Evolutionary conservation across 2,797 vertebrate species (phyloP).

Genomic region (Antrozous pallidus): DNA sequence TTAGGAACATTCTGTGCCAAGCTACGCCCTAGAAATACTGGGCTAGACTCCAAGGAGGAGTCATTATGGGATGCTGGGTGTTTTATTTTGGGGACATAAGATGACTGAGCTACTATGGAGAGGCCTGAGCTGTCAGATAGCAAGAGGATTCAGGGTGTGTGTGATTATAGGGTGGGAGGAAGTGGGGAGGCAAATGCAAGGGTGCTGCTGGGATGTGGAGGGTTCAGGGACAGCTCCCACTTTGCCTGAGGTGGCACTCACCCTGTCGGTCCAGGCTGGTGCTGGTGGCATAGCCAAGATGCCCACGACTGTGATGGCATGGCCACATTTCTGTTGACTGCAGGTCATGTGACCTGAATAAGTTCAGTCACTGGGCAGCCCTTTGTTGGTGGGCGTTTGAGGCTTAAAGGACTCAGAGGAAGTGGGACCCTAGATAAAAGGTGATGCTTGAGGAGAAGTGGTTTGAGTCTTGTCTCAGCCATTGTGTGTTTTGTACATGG

Average conservation of each 20-base stretch:
- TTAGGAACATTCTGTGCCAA: background rate
- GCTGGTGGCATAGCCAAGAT: background rate
- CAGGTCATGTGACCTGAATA: background rate
- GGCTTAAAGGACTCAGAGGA: background rate
- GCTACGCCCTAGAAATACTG: background rate
- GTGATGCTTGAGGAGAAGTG: background rate
- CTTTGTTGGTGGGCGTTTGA: background rate
- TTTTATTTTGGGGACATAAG: background rate
- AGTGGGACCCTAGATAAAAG: background rate
- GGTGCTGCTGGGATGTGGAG: background rate
- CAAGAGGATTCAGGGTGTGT: background rate
- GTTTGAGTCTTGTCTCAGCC: too few species aligned
- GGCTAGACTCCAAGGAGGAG: background rate
- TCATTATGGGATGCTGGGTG: background rate
- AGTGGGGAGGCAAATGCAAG: background rate
- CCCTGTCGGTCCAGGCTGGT: background rate
- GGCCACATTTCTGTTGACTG: too few species aligned
- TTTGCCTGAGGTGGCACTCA: background rate
- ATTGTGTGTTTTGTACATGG: background rate
- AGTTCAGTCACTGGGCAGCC: fast-evolving
- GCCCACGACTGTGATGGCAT: background rate
- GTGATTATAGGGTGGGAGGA: background rate
- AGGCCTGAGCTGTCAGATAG: background rate
- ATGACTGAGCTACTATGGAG: background rate
- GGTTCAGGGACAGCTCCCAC: background rate